Evolutionary conservation across 2,797 vertebrate species (phyloP).

Genomic region (Acanthurus leucopareius): DNA sequence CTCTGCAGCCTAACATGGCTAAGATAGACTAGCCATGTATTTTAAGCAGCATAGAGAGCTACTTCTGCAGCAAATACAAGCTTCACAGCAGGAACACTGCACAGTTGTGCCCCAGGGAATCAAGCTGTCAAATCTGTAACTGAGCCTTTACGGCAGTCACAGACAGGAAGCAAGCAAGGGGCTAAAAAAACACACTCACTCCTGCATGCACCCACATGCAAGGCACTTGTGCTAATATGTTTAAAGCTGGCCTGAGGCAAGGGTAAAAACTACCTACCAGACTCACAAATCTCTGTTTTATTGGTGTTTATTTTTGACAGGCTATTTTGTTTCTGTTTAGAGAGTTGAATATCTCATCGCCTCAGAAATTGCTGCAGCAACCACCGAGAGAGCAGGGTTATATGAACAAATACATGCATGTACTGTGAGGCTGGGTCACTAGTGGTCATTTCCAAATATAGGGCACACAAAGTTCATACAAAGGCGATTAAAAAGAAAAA

Average conservation of each 20-base stretch:
- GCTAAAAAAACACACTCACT: background rate
- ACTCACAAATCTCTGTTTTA: constrained; percentile 59
- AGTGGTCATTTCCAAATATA: constrained; percentile 34
- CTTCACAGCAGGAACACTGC: too few species aligned
- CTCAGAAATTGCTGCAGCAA: constrained; percentile 42
- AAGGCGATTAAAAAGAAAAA: constrained; percentile 41
- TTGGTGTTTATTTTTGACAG: constrained; percentile 54
- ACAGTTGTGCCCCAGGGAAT: too few species aligned
- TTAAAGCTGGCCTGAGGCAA: constrained; percentile 53
- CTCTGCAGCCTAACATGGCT: too few species aligned
- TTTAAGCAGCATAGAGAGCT: too few species aligned
- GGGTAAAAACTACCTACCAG: constrained; percentile 21
- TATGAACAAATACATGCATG: constrained; percentile 33
- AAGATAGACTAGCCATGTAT: too few species aligned
- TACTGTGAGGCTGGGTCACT: background rate
- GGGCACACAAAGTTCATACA: constrained; percentile 10
- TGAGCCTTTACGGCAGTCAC: constrained; percentile 42
- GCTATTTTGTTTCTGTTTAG: constrained; percentile 43
- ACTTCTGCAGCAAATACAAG: too few species aligned
- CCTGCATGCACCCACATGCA: background rate
- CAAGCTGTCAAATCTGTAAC: constrained; percentile 33
- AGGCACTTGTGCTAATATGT: constrained; percentile 53
- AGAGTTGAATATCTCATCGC: constrained; percentile 62
- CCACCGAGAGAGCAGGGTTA: constrained; percentile 23
- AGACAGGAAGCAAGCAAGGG: constrained; percentile 25